phyloP scores from a whole-genome alignment of 2,113 vertebrate genomes.

The Butastur rufipennis region DNA sequence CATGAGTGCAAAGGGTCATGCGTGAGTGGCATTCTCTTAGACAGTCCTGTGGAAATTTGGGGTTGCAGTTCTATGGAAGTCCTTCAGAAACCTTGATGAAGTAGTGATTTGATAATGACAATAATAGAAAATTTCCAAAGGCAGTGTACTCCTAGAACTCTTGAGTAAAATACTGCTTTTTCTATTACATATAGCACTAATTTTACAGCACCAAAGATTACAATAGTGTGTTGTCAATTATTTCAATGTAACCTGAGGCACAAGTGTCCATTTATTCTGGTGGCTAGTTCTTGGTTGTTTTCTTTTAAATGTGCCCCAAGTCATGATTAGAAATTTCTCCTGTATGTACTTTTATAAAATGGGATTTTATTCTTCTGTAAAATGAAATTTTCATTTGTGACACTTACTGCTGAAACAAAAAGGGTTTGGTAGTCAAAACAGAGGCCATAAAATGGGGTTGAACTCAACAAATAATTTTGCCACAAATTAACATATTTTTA shows the following conservation, averaged over 20 bases:
- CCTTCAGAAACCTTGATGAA: neutral
- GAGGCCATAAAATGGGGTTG: neutral
- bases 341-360: neutral
- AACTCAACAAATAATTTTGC: neutral
- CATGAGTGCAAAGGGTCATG: fast-evolving
- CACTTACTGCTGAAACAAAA: neutral
- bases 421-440: neutral
- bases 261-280: neutral
- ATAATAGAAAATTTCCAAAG: neutral
- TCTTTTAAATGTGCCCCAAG: neutral
- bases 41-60: neutral
- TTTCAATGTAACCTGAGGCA: neutral
- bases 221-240: neutral
- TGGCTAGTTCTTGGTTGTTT: neutral
- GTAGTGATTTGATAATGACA: neutral
- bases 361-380: neutral
- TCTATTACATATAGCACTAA: neutral
- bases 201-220: neutral
- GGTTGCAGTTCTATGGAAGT: neutral
- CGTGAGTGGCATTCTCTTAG: neutral
- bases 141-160: neutral
- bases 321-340: neutral
- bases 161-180: neutral
- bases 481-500: neutral
- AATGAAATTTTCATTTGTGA: neutral